Conservation (phyloP, 2,797 vertebrate genomes). For the Acanthurus tractus region DNA sequence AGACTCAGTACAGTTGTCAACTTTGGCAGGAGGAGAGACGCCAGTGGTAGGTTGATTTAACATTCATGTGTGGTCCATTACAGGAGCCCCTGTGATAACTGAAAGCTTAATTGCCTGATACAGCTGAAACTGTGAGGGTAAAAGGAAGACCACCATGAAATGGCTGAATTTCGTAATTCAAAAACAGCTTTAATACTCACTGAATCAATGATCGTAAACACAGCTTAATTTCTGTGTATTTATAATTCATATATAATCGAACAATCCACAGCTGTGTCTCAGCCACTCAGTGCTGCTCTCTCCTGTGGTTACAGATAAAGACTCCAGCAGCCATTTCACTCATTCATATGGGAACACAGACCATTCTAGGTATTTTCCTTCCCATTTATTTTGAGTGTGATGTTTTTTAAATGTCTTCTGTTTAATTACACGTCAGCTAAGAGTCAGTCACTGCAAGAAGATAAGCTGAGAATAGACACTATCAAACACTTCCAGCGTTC, state of each 20-base stretch:
- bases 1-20: conserved; percentile 2
- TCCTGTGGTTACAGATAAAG: conserved; percentile 16
- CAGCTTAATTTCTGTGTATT: background rate
- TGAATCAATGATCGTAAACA: background rate
- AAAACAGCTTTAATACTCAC: conserved; percentile 11
- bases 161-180: background rate
- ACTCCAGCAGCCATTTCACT: background rate
- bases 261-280: background rate
- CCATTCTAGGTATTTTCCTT: conserved; percentile 1
- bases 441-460: conserved; percentile 17
- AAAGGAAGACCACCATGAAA: background rate
- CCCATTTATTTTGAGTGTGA: conserved; percentile 11
- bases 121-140: background rate
- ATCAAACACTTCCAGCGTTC: conserved; percentile 37
- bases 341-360: background rate
- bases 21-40: background rate
- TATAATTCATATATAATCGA: background rate
- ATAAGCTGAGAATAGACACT: conserved; percentile 36
- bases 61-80: conserved; percentile 30
- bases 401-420: conserved; percentile 34
- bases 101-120: conserved; percentile 33
- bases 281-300: background rate
- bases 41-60: conserved; percentile 5
- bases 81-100: conserved; percentile 7
- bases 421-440: conserved; percentile 42